Base-by-base conservation (phyloP, 2,888 invertebrate genomes). In the Nemoura dubitans region DNA sequence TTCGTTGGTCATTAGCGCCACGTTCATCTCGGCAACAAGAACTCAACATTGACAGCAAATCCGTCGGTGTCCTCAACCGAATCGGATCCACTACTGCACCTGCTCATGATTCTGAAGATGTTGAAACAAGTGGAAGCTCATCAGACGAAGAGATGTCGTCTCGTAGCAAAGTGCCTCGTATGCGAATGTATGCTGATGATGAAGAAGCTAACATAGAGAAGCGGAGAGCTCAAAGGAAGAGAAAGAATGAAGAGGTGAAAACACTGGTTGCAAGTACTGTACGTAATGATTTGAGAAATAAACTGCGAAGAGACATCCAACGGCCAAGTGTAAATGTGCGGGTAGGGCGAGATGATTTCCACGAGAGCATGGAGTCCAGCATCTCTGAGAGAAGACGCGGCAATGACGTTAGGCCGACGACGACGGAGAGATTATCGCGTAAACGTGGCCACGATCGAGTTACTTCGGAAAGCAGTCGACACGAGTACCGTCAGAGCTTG, bases 151-250 rank as follows among this genome's bases (percentile, higher is more conserved):
- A 87, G 25, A 87, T 86, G 87, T 85, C 87, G 30, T 87, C 86
- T n/a, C 93, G 94, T 89, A 94, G 93, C 85, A 96, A 96, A 92
- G 91, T 94, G 83, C 95, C 96, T 10, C 92, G 96, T 89, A 96
- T 97, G 96, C 92, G 96, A 89, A 97, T 97, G 97, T 96, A 95
- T 91, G 97, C 97, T n/a, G 97, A 97, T 91, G 97, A 97, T 90
- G 96, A 96, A 91, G 96, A 96, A 91, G 94, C 94, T 86, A 95
- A 94, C 90, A 91, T 93, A 29, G 92, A 93, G 88, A 91, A 90
- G 87, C 90, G 91, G 26, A 90, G 90, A 28, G 89, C 89, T 0
- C 89, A 90, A 83, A 88, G 89, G 28, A 86, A 76, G 86, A 83
- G 81, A 77, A 43, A 27, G 85, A 36, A 77, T n/a, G 26, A 83